phyloP scores from a whole-genome alignment of 2,888 invertebrate genomes.

The Tipula confusa region DNA sequence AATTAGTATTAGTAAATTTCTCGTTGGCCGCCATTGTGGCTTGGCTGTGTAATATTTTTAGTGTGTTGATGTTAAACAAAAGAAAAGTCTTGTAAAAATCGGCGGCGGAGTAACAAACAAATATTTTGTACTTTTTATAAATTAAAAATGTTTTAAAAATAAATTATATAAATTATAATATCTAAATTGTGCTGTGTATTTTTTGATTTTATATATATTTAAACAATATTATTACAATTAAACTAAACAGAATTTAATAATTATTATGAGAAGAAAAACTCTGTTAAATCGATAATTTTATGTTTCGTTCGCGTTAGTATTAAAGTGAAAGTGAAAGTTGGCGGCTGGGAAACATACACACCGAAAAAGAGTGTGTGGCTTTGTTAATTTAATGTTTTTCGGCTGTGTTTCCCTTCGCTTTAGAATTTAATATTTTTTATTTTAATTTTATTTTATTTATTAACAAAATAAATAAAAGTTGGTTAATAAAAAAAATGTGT shows the following conservation, averaged over 20 bases:
- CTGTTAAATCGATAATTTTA: conserved; percentile 29
- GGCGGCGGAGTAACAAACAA: background rate
- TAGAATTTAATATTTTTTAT: background rate
- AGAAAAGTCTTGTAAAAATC: conserved; percentile 20
- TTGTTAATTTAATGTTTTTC: conserved; percentile 28
- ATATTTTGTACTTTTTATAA: conserved; percentile 20
- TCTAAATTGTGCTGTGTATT: conserved; percentile 27
- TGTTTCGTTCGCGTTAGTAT: conserved; percentile 12
- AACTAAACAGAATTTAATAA: background rate
- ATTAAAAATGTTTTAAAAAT: conserved; percentile 3
- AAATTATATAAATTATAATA: background rate
- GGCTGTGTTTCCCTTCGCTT: conserved; percentile 30
- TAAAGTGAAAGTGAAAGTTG: conserved; percentile 32
- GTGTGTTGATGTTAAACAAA: conserved; percentile 25
- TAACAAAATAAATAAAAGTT: background rate
- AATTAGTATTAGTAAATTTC: background rate
- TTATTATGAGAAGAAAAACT: background rate
- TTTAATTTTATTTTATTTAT: conserved; percentile 8
- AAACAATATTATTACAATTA: background rate
- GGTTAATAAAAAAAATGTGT: background rate
- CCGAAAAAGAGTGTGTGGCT: conserved; percentile 26
- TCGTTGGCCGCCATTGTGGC: conserved; percentile 27
- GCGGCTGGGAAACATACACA: conserved; percentile 30
- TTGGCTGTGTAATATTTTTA: conserved; percentile 26
- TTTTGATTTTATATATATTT: background rate